Evolutionary conservation across 2,113 vertebrate species (phyloP), one percentile per base, ranked within the genome.

Genomic region (Hippocampus abdominalis): DNA sequence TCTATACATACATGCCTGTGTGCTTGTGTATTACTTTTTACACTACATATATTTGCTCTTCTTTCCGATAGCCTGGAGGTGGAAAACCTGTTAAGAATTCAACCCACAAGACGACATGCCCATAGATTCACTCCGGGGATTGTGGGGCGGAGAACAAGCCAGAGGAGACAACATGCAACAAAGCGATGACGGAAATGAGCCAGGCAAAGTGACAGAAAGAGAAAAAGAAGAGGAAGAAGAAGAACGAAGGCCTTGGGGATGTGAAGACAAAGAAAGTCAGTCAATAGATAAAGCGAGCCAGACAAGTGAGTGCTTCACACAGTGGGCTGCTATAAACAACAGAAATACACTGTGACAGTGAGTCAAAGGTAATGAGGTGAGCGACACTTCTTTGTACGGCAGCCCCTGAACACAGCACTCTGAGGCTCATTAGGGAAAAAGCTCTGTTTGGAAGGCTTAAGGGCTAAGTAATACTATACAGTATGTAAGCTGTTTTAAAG

Each of bases 81-180:
- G 27, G 75, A 70, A 16, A 70, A 68, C 66, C 77, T 32, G 64
- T 76, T 66, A 64, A 72, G 67, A 70, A 63, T 56, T 72, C 69
- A 60, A 86, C 75, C 57, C 63, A 66, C 77, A 79, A 73, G 54
- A 81, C 7, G 0, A 84, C 78, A 79, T 72, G 56, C 68, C 79
- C 65, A 83, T 66, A 56, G 72, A 86, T 81, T 76, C 49, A 73
- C 75, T 74, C 46, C 27, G 49, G 70, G 56, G 49, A 44, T 59
- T 27, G 42, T 27, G 66, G 59, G 76, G 75, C 66, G 63, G 69
- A 81, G 62, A 77, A 70, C 12, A 77, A 70, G 68, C 40, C 79
- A 36, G 12, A 72, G 77, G 81, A 84, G 66, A 78, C 66, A 62
- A 78, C 64, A 4, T n/a, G 48, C 8, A 67, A 77, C 66, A 74